Base-by-base conservation (phyloP, 2,113 vertebrate genomes). In the Galemys pyrenaicus region DNA sequence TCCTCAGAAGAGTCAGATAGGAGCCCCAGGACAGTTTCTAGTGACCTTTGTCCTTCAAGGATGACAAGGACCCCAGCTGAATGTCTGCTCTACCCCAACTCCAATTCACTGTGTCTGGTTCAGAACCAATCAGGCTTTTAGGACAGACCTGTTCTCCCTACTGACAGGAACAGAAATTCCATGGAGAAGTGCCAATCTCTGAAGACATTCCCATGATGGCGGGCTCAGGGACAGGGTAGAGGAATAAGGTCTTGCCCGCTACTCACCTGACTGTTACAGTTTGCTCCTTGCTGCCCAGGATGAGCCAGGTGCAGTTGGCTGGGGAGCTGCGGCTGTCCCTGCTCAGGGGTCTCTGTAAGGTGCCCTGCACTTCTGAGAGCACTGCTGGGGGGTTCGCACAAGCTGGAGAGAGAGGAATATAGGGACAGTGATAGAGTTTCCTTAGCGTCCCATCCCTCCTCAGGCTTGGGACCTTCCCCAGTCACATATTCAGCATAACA, bases 251-350 rank as follows among this genome's bases (percentile, higher is more conserved):
- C 32, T 32, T n/a, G 73, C n/a, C 9, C 6, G 26, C 62, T 80
- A 82, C 96, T 97, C 62, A 98, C 98, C 96, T 97, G 92, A 98
- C n/a, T 0, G 95, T 97, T 51, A 98, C 91, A 1, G 95, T 95
- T 56, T 97, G 96, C 35, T 97, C 96, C 20, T 89, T 95, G 62
- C 86, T 97, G 39, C 95, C 94, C 70, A 93, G 65, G 73, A 98
- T 98, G 30, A 97, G 80, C 98, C 98, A 98, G 70, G 88, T 96
- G 73, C 98, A 98, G 92, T 95, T 97, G 68, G 85, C 78, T 20
- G 96, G 94, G 22, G 24, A 67, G n/a, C 6, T 64, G 10, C 28
- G 94, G 79, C 91, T 92, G 19, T 94, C 89, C 13, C 84, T 87
- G 77, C 71, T 49, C 28, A 94, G 20, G 9, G 97, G 97, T 83